Base-by-base conservation (phyloP, 1,140 invertebrate species). In the Platorchestia sp. region DNA sequence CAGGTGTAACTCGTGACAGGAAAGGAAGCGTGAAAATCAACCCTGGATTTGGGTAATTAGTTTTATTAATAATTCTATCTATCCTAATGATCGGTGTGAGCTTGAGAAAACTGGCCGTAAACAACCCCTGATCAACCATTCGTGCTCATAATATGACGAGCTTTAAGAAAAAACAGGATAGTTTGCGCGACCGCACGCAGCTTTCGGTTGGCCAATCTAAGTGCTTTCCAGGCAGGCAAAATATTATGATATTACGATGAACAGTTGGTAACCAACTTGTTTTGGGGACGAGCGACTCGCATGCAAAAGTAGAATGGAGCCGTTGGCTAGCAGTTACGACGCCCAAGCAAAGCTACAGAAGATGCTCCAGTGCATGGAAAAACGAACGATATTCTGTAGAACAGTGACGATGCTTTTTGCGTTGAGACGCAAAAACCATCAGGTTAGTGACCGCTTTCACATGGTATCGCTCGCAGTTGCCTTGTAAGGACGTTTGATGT, bases 381-480 rank as follows among this genome's bases (percentile, higher is more conserved):
- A 89, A 89, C 45, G 91, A 45, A 45, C 91, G 91, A 93, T 45
- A 47, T 93, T 93, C 91, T 44, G 7, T 10, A 47, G 43, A 45
- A 45, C 7, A 44, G 41, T 42, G 43, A 93, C 91, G 91, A 93
- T 45, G 22, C 45, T 93, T 93, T 93, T 14, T 45, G 91, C 43
- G 43, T 40, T n/a, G 45, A 42, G 43, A 47, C 40, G 91, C 45
- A 45, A 44, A 93, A 93, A 93, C 5, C 91, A 93, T 40, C 91
- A 44, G 91, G 91, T 93, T 45, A 93, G 91, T 93, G 91, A 93
- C 91, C 91, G 91, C 91, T 93, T 93, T 93, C 91, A 93, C 45
- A 45, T 45, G 45, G 91, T 93, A 93, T 93, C 91, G 91, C 91
- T 93, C 91, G 45, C 91, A 93, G 91, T 93, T 93, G 91, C 91